These are phyloP conservation scores for Cladopsammia gracilis DNA, from an alignment of 64 coral and sea anemone species.

Conservation along the genomic window DNA sequence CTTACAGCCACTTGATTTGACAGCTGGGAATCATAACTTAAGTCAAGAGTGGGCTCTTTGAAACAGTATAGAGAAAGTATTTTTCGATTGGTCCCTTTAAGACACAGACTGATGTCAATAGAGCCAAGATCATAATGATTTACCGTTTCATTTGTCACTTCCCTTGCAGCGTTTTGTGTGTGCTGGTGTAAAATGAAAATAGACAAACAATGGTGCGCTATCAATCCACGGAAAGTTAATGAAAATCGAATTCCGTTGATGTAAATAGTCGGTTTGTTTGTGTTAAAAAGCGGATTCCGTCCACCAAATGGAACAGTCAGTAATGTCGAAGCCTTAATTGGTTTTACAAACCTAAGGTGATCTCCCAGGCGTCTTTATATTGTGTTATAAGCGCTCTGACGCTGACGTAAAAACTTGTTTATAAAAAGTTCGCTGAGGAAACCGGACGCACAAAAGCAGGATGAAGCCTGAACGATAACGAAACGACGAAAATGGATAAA, in stretches of 20 bases:
- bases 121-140: background rate
- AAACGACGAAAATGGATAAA: conserved; percentile 31
- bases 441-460: background rate
- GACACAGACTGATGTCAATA: background rate
- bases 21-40: background rate
- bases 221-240: background rate
- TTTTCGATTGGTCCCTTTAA: background rate
- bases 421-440: background rate
- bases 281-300: background rate
- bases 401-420: conserved; percentile 15
- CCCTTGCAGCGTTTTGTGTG: background rate
- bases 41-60: background rate
- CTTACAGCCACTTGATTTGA: background rate
- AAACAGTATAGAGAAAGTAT: background rate
- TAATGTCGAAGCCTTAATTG: background rate
- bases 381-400: background rate
- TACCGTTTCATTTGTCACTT: background rate
- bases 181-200: background rate
- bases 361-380: background rate
- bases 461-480: background rate
- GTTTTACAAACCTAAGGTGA: background rate
- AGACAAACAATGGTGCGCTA: background rate
- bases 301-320: background rate
- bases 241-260: background rate
- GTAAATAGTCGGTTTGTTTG: background rate